Percentiles rank a stretch among this genome's conserved stretches.
Evolutionary conservation across 2,797 vertebrate genomes (phyloP).

Genomic region (Sarcoramphus papa): DNA sequence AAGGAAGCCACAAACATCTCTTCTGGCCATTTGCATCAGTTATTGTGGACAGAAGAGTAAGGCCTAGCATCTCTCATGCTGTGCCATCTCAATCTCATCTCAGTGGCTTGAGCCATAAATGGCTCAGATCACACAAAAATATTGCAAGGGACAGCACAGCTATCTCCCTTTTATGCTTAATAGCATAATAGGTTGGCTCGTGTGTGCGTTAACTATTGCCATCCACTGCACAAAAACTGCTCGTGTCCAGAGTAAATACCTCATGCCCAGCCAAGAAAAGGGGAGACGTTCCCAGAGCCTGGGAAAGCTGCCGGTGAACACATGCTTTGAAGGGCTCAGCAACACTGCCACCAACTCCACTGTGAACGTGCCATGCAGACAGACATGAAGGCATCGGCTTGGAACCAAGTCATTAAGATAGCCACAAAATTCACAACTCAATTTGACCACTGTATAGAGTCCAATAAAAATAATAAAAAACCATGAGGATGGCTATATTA

Average conservation of each 20-base stretch:
- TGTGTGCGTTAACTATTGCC: accelerated
- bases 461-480: not conserved
- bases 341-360: not conserved
- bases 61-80: not conserved
- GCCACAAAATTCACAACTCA: not conserved
- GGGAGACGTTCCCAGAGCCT: not conserved
- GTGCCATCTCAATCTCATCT: not conserved
- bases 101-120: not conserved
- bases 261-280: not conserved
- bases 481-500: not conserved
- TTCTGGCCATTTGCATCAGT: not conserved
- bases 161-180: not conserved
- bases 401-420: not conserved
- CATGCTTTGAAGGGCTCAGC: not conserved
- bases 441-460: not conserved
- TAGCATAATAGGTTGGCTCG: not conserved
- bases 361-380: accelerated
- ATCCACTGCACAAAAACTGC: not conserved
- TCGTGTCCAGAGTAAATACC: not conserved
- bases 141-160: not conserved
- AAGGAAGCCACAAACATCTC: not conserved
- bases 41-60: not conserved
- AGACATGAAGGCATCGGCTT: accelerated
- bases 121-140: not conserved
- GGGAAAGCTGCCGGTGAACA: not conserved